phyloP scores from a whole-genome alignment of 2,888 invertebrate species.

The Eupithecia subumbrata region DNA sequence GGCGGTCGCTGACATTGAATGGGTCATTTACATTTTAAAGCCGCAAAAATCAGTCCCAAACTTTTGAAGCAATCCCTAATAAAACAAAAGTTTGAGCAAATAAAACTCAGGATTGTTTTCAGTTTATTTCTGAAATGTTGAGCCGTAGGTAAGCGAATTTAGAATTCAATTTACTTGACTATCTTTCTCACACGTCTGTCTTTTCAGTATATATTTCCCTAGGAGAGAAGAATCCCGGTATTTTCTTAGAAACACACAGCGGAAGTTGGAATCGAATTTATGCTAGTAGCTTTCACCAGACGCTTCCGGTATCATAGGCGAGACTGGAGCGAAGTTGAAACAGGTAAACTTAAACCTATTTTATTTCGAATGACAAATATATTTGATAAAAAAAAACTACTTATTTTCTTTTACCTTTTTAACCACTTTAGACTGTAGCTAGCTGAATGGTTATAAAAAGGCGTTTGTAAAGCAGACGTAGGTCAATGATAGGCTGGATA shows the following conservation, averaged over 20 bases:
- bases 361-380: not conserved
- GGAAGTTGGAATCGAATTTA: slow-evolving; percentile 40
- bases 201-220: slow-evolving; percentile 42
- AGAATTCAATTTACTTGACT: slow-evolving; percentile 41
- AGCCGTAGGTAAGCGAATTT: slow-evolving; percentile 23
- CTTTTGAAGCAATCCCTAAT: slow-evolving; percentile 6
- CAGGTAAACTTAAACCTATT: not conserved
- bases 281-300: slow-evolving; percentile 31
- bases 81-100: slow-evolving; percentile 5
- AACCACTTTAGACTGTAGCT: too few species aligned
- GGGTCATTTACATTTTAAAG: slow-evolving; percentile 15
- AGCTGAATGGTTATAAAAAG: too few species aligned
- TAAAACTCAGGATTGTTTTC: slow-evolving; percentile 20
- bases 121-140: slow-evolving; percentile 35
- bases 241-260: slow-evolving; percentile 31
- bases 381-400: not conserved
- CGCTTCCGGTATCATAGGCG: slow-evolving; percentile 8
- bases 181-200: slow-evolving; percentile 38
- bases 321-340: not conserved
- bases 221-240: slow-evolving; percentile 34
- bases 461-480: too few species aligned
- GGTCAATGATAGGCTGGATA: too few species aligned
- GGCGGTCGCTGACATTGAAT: slow-evolving; percentile 25
- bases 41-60: slow-evolving; percentile 16
- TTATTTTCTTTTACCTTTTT: too few species aligned